A percentile compares a stretch with the other conserved stretches of the same genome.
These are phyloP conservation scores for Setipinna tenuifilis DNA, from an alignment of 2,797 vertebrate genomes.

Conservation along the genomic window DNA sequence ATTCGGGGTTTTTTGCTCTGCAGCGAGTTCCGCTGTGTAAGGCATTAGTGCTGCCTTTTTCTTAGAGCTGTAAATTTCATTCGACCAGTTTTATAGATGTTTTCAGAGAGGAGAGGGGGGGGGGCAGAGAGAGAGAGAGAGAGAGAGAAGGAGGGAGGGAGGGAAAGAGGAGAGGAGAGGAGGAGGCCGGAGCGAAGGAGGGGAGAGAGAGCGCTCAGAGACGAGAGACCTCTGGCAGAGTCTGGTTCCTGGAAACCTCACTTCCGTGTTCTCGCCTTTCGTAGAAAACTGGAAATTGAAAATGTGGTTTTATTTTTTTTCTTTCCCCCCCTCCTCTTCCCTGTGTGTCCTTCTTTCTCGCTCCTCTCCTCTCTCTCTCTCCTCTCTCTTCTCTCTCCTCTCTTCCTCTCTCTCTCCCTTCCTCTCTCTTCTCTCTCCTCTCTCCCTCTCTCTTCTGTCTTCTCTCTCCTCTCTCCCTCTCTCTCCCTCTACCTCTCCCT, in stretches of 20 bases:
- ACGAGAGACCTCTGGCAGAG: constrained; percentile 79
- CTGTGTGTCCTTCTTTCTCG: background rate
- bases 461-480: background rate
- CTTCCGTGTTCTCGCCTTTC: constrained; percentile 89
- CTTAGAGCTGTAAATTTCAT: constrained; percentile 77
- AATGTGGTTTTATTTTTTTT: constrained; percentile 79
- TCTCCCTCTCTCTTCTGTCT: too few relatives aligned
- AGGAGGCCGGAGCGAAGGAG: too few relatives aligned
- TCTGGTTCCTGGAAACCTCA: constrained; percentile 89
- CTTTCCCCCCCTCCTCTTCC: background rate
- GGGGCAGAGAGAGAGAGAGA: background rate
- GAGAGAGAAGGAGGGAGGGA: constrained; percentile 17
- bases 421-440: too few relatives aligned
- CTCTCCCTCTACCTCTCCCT: background rate
- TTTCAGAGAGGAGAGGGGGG: constrained; percentile 53
- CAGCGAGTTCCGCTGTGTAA: constrained; percentile 37
- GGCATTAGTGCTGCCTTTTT: constrained; percentile 62
- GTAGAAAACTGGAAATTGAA: constrained; percentile 91
- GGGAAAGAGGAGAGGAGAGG: constrained; percentile 17
- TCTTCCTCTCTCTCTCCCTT: too few relatives aligned
- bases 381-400: too few relatives aligned
- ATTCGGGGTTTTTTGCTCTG: background rate
- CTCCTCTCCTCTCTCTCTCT: background rate
- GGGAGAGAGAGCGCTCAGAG: constrained; percentile 31
- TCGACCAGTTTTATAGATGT: constrained; percentile 76